Percentiles rank a stretch among this genome's conserved stretches.
phyloP scores from a whole-genome alignment of 2,113 vertebrate genomes.

The Halichoeres trimaculatus region DNA sequence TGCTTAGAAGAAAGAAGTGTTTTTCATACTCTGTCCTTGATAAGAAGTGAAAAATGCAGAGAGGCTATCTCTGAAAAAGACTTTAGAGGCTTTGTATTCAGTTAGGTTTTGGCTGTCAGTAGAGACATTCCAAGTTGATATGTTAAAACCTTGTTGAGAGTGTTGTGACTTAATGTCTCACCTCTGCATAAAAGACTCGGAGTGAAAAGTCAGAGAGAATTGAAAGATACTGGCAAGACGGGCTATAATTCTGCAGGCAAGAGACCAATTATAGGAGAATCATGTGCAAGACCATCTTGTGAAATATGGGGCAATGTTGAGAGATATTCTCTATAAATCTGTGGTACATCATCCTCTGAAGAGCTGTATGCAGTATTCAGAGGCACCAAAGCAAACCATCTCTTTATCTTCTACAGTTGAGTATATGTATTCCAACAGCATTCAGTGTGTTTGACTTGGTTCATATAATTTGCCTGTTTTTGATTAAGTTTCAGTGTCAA shows the following conservation, averaged over 20 bases:
- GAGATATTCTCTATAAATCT: not conserved
- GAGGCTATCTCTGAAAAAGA: constrained; percentile 15
- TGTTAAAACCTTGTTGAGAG: constrained; percentile 43
- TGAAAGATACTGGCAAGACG: constrained; percentile 35
- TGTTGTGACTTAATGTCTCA: constrained; percentile 45
- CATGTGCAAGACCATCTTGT: not conserved
- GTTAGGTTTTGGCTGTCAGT: constrained; percentile 36
- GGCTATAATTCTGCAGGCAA: constrained; percentile 31
- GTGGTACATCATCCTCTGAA: not conserved
- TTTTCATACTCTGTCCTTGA: constrained; percentile 47
- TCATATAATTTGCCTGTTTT: not conserved
- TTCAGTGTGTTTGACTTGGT: not conserved
- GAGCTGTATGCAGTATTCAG: not conserved
- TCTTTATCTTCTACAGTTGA: not conserved
- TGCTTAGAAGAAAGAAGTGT: constrained; percentile 1
- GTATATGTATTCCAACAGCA: not conserved
- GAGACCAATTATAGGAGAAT: constrained; percentile 28
- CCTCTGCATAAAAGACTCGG: constrained; percentile 28
- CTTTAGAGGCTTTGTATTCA: constrained; percentile 38
- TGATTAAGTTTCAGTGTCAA: not conserved
- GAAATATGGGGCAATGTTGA: not conserved
- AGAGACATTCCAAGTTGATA: constrained; percentile 49
- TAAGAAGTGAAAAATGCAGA: constrained; percentile 31
- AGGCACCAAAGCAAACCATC: not conserved
- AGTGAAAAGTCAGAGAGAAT: constrained; percentile 48